phyloP scores from a whole-genome alignment of 2,888 invertebrate genomes.

The Cephus runcator region DNA sequence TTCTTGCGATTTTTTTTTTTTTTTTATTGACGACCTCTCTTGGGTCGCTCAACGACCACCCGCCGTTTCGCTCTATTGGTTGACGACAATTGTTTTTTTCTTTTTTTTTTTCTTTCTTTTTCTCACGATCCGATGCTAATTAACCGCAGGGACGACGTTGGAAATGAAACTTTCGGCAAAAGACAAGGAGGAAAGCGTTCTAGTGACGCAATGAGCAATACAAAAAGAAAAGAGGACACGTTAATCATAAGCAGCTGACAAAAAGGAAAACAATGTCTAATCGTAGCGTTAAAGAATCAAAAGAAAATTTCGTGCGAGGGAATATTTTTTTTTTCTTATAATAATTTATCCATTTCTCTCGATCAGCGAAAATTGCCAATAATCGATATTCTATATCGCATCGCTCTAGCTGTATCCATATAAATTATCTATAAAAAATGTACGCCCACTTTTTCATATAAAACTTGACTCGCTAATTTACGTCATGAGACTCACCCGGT shows the following conservation, averaged over 20 bases:
- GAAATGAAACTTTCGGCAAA: neutral
- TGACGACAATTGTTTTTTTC: neutral
- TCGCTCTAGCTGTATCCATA: neutral
- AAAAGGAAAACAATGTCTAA: neutral
- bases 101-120: neutral
- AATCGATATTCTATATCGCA: neutral
- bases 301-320: neutral
- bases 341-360: neutral
- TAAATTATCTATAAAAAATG: neutral
- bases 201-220: neutral
- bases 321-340: neutral
- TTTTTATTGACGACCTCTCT: neutral
- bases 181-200: neutral
- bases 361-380: neutral
- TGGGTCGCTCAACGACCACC: neutral
- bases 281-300: neutral
- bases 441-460: conserved; percentile 12
- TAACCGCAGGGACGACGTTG: neutral
- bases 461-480: conserved; percentile 13
- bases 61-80: neutral
- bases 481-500: neutral
- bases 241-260: neutral
- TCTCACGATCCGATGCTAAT: neutral
- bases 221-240: no score
- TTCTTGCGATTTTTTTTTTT: neutral